phyloP scores from a whole-genome alignment of 2,888 invertebrate species.

The Scaptomyza reducta region DNA sequence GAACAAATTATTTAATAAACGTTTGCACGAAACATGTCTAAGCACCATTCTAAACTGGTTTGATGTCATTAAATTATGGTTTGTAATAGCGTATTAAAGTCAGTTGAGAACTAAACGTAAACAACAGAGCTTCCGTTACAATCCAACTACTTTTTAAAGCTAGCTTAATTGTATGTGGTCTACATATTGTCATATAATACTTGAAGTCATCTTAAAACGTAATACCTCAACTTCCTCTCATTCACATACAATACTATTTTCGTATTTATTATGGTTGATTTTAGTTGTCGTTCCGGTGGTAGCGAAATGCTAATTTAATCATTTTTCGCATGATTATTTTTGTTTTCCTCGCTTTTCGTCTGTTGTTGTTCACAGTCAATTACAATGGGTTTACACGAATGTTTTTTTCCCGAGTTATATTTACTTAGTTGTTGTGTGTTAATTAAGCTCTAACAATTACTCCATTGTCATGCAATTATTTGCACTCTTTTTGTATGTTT shows the following conservation, averaged over 20 bases:
- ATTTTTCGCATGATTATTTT: slow-evolving; percentile 36
- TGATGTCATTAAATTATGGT: neutral
- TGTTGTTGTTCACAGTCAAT: slow-evolving; percentile 56
- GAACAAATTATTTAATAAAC: neutral
- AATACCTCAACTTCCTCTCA: neutral
- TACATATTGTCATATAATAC: neutral
- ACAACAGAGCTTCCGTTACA: neutral
- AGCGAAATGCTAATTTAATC: slow-evolving; percentile 41
- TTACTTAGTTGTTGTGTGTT: slow-evolving; percentile 48
- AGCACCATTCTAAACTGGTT: neutral
- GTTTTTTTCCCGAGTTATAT: slow-evolving; percentile 22
- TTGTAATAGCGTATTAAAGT: neutral
- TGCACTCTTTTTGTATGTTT: slow-evolving; percentile 12
- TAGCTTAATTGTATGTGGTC: neutral
- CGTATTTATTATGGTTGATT: slow-evolving; percentile 1
- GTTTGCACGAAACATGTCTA: neutral
- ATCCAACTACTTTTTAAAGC: neutral
- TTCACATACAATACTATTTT: neutral
- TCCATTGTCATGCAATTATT: slow-evolving; percentile 44
- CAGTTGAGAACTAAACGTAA: neutral
- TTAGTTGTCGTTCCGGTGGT: slow-evolving; percentile 11
- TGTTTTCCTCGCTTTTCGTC: neutral
- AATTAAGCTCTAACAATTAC: slow-evolving; percentile 67
- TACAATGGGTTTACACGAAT: slow-evolving; percentile 52
- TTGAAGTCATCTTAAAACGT: neutral